Evolutionary conservation across 2,888 invertebrate species (phyloP).

Genomic region (Escarpia spicata): DNA sequence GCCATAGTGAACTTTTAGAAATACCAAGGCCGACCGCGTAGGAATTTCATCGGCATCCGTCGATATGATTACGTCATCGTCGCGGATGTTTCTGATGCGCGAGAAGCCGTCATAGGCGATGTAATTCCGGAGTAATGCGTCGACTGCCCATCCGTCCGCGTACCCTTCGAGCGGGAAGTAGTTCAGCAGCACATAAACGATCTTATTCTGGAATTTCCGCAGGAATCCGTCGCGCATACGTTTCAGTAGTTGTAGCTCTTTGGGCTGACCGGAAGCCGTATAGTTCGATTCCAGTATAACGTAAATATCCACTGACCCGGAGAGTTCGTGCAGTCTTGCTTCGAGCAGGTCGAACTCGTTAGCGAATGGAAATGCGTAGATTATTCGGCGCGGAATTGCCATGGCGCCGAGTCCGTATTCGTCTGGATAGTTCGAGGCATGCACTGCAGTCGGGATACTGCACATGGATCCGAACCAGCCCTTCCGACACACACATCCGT

Average conservation of each 20-base stretch:
- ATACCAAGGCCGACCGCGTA: constrained; percentile 73
- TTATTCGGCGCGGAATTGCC: constrained; percentile 35
- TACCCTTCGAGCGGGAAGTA: constrained; percentile 47
- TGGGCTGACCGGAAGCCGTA: constrained; percentile 56
- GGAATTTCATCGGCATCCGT: constrained; percentile 73
- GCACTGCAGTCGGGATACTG: constrained; percentile 37
- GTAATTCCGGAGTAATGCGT: constrained; percentile 42
- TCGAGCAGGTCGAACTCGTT: constrained; percentile 41
- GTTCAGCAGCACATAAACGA: constrained; percentile 67
- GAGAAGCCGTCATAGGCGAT: constrained; percentile 37
- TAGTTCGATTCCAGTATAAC: constrained; percentile 68
- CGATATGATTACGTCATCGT: constrained; percentile 65
- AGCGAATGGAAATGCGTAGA: constrained; percentile 40
- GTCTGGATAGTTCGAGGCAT: constrained; percentile 34
- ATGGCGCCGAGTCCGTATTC: constrained; percentile 26
- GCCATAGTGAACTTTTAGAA: constrained; percentile 75
- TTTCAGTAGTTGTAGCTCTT: constrained; percentile 65
- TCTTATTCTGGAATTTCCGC: constrained; percentile 68
- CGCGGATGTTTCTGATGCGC: constrained; percentile 37
- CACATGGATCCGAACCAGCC: constrained; percentile 39
- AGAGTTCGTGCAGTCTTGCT: constrained; percentile 73
- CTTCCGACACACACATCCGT: constrained; percentile 32
- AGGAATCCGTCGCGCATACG: constrained; percentile 67
- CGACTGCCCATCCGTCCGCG: constrained; percentile 52
- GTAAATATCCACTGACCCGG: constrained; percentile 74